These are phyloP conservation scores for Percina caprodes DNA, from an alignment of 2,113 vertebrate genomes.

Conservation along the genomic window DNA sequence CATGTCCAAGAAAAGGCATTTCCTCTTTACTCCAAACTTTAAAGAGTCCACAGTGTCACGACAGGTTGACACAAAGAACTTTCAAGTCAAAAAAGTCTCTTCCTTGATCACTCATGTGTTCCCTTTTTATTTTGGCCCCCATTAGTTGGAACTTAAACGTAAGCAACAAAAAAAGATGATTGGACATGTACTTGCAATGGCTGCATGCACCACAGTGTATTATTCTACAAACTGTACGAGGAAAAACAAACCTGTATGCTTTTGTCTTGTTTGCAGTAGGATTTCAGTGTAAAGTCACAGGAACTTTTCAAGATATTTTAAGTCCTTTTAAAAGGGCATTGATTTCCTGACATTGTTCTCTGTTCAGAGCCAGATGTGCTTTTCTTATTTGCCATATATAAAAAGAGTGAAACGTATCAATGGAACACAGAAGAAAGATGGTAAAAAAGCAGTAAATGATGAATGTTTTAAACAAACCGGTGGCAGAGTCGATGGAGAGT, in stretches of 20 bases:
- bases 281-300: slow-evolving; percentile 20
- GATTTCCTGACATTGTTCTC: not conserved
- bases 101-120: slow-evolving; percentile 38
- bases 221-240: slow-evolving; percentile 40
- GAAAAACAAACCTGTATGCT: slow-evolving; percentile 10
- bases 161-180: slow-evolving; percentile 21
- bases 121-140: slow-evolving; percentile 66
- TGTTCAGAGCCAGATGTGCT: slow-evolving; percentile 44
- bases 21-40: slow-evolving; percentile 46
- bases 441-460: slow-evolving; percentile 24
- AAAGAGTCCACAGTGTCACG: slow-evolving; percentile 54
- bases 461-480: slow-evolving; percentile 17
- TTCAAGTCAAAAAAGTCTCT: slow-evolving; percentile 27
- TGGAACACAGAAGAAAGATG: not conserved
- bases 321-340: not conserved
- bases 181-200: slow-evolving; percentile 42
- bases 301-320: slow-evolving; percentile 7
- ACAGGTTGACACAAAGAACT: slow-evolving; percentile 68
- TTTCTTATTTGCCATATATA: slow-evolving; percentile 32
- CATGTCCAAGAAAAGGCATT: slow-evolving; percentile 59
- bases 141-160: slow-evolving; percentile 52
- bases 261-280: slow-evolving; percentile 8
- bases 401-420: slow-evolving; percentile 9
- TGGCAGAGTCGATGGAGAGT: slow-evolving; percentile 15
- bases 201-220: slow-evolving; percentile 71